Evolutionary conservation across 2,797 vertebrate genomes (phyloP), one percentile per base, ranked within the genome.

Genomic region (Rhyacichthys aspro): DNA sequence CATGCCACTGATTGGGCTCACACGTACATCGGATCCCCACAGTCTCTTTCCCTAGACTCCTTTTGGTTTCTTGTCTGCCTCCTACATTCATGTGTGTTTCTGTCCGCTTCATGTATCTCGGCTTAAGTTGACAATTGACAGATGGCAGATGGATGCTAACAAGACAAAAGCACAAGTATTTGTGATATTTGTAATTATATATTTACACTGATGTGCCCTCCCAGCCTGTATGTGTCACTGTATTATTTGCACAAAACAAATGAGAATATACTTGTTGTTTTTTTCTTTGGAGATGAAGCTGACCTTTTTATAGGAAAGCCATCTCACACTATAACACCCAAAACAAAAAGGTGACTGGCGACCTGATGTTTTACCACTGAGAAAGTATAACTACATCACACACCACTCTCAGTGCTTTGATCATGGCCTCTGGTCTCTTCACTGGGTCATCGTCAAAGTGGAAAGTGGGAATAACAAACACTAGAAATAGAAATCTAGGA

Each of bases 401-500:
- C 23, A 28, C 19, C 19, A 23, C 23, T 5, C 23, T 2, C 7
- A 2, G 5, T 2, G 37, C 61, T 76, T 81, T 78, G 57, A 66
- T 67, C 60, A 11, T 43, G 17, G 75, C 49, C 74, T 58, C 63
- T 71, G 73, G 75, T 72, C 75, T 46, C 63, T 67, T 67, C 63
- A 37, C 55, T 60, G 67, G 81, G 49, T 70, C 71, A 62, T 68
- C 43, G 15, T 52, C 65, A 72, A 58, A 52, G 56, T 65, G 17
- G 4, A 33, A 38, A 62, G 53, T 48, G 57, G 57, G 65, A 76
- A 82, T 80, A 84, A 83, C 76, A 71, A 69, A 67, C 69, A 73
- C 64, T 79, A 61, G 36, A 69, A n/a, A n/a, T n/a, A n/a, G n/a
- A n/a, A n/a, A n/a, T n/a, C n/a, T n/a, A n/a, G n/a, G n/a, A n/a